Base-by-base conservation (phyloP, 2,888 invertebrate genomes). In the Tillus elongatus region DNA sequence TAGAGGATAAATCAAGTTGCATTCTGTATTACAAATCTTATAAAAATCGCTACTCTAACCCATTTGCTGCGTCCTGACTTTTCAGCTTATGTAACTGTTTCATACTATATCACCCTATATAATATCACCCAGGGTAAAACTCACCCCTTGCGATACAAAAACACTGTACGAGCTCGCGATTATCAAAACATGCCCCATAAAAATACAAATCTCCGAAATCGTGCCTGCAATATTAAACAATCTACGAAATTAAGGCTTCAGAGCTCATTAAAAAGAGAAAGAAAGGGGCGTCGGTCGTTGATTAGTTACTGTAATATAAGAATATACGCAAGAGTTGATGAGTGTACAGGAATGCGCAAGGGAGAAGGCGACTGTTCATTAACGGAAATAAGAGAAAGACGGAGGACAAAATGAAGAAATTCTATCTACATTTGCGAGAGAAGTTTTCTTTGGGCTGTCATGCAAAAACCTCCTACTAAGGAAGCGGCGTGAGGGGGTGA, bases 371-470 rank as follows among this genome's bases (percentile, higher is more conserved):
- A 42, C 44, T 50, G 48, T 43, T 49, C 51, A 50, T 50, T 50
- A 50, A 54, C 48, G 51, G 48, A 45, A 41, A 56, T 48, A 51
- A 54, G 57, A 62, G 54, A 51, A 58, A 59, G 66, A 66, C 58
- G 61, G 62, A 63, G 60, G 66, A 58, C 66, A 68, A 71, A 72
- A 72, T 72, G 71, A 72, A 71, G 72, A 72, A 71, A 72, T 72
- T 72, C 71, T 70, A 72, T 71, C 71, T 70, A 70, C 69, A 70
- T 70, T 70, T 70, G 68, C 70, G 66, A 67, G 58, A 53, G 57
- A 57, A 59, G 58, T 60, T 60, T 61, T 60, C 59, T 60, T 59
- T 58, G 57, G 58, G 57, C 57, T 57, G 62, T 61, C 61, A 61
- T 60, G 60, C 60, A 60, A 60, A 60, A 60, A 59, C 58, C 57